phyloP scores from a whole-genome alignment of 2,113 vertebrate species.

The Trachemys scripta region DNA sequence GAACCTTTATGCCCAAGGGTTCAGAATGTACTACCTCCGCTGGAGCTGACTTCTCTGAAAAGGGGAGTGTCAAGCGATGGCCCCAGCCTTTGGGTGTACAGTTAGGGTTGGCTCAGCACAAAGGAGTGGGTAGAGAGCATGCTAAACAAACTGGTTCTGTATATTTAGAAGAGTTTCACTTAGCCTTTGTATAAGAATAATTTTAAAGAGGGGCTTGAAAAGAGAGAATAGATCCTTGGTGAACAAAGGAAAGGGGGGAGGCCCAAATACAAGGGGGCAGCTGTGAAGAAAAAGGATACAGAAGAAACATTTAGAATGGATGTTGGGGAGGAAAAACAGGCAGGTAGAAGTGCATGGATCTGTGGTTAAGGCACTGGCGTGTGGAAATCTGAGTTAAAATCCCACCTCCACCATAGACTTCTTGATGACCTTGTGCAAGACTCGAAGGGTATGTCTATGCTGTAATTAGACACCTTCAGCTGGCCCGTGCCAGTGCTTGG shows the following conservation, averaged over 20 bases:
- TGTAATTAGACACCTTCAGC: too few relatives aligned
- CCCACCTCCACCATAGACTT: not conserved
- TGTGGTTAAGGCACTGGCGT: not conserved
- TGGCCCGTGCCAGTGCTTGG: not conserved
- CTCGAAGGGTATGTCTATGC: not conserved
- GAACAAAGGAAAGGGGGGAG: not conserved
- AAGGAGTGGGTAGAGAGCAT: not conserved
- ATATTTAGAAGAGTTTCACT: not conserved
- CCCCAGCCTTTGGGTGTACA: too few relatives aligned
- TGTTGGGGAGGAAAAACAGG: not conserved
- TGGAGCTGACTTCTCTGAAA: not conserved
- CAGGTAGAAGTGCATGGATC: fast-evolving
- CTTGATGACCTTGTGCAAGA: not conserved
- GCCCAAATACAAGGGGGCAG: not conserved
- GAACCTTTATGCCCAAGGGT: not conserved
- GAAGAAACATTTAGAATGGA: not conserved
- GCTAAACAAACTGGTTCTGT: not conserved
- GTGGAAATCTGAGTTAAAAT: not conserved
- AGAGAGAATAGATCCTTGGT: not conserved
- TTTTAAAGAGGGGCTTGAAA: not conserved
- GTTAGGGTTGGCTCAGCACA: not conserved
- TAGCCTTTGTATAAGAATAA: not conserved
- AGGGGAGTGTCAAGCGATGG: not conserved
- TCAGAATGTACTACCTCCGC: not conserved
- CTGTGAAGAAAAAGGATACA: not conserved